Conservation (phyloP, 2,797 vertebrate genomes). For the Allobates femoralis region DNA sequence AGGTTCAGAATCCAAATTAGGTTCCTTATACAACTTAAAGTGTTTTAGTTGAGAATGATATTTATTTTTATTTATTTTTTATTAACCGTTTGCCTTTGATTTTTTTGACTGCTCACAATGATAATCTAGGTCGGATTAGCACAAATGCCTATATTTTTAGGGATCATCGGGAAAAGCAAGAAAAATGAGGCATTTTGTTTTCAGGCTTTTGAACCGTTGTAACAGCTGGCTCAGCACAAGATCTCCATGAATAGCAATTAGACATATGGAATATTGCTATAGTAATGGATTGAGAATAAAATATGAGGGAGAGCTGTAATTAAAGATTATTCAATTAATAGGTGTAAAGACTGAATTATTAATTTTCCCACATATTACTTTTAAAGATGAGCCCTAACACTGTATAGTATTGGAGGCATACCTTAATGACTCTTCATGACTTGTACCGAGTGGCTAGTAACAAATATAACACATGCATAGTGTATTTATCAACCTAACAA, state of each 20-base stretch:
- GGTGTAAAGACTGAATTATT: background rate
- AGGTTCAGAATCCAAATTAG: background rate
- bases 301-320: background rate
- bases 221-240: slow-evolving; percentile 28
- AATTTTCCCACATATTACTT: background rate
- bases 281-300: background rate
- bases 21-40: background rate
- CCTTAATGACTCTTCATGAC: background rate
- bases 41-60: no score
- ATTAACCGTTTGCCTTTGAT: no score
- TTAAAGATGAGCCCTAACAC: background rate
- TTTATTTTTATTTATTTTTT: no score
- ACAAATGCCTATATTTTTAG: background rate
- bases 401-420: background rate
- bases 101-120: background rate
- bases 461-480: background rate
- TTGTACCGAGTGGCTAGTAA: background rate
- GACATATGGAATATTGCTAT: slow-evolving; percentile 5
- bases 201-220: background rate
- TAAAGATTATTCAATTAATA: background rate
- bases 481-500: background rate
- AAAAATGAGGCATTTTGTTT: background rate
- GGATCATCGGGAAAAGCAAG: background rate
- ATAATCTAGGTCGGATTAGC: background rate
- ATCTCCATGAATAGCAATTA: slow-evolving; percentile 18